phyloP scores from a whole-genome alignment of 2,113 vertebrate species.

The Anas platyrhynchos region DNA sequence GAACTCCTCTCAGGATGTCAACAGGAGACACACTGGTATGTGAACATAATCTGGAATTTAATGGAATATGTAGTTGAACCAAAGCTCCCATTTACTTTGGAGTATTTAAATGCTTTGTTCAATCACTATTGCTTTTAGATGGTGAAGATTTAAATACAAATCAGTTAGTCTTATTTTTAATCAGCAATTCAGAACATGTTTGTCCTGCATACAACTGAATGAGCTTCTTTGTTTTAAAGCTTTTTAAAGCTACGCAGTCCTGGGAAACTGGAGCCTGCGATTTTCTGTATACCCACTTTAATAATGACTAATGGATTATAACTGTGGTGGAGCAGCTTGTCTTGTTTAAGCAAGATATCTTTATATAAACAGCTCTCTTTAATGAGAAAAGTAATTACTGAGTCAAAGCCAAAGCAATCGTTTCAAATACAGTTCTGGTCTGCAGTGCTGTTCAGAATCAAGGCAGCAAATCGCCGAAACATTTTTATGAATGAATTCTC shows the following conservation, averaged over 20 bases:
- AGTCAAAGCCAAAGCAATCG: constrained; percentile 9
- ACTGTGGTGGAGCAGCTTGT: not conserved
- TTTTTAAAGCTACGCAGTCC: not conserved
- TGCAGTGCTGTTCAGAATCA: not conserved
- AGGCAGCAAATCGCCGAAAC: not conserved
- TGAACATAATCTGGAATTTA: not conserved
- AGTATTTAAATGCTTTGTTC: not conserved
- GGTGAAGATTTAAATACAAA: not conserved
- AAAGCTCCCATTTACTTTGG: not conserved
- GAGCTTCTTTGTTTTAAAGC: not conserved
- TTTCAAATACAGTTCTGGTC: constrained; percentile 27
- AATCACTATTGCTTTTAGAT: not conserved
- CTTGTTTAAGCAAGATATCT: constrained; percentile 26
- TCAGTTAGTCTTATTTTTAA: not conserved
- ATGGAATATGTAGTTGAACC: not conserved
- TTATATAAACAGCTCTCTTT: constrained; percentile 30
- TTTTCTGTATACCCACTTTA: not conserved
- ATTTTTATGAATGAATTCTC: not conserved
- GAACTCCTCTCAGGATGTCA: not conserved
- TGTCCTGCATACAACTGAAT: not conserved
- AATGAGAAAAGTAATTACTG: constrained; percentile 47
- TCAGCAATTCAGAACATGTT: not conserved
- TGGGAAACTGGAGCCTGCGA: not conserved
- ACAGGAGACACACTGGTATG: not conserved
- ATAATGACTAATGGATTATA: constrained; percentile 14